phyloP scores from a whole-genome alignment of 2,113 vertebrate genomes.

The Cyanistes caeruleus region DNA sequence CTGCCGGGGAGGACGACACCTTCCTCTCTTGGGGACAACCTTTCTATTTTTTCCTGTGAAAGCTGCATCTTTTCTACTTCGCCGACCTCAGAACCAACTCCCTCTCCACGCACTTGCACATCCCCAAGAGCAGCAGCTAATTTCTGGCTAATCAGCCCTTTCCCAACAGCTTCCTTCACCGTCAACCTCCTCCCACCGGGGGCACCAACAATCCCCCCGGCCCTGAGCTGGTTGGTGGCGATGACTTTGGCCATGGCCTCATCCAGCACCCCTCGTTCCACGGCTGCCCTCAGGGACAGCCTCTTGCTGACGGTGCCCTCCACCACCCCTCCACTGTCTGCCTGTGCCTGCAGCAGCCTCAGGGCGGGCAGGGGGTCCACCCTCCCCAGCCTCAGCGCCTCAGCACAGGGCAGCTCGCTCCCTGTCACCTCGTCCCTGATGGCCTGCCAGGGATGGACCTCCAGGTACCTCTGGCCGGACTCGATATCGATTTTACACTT shows the following conservation, averaged over 20 bases:
- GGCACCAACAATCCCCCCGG: conserved; percentile 81
- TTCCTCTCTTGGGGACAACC: background rate
- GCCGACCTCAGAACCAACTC: background rate
- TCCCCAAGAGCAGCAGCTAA: conserved; percentile 71
- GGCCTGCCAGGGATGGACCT: conserved; percentile 83
- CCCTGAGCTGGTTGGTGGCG: conserved; percentile 77
- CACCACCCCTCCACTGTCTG: conserved; percentile 84
- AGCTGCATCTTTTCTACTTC: background rate
- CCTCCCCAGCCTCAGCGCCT: conserved; percentile 76
- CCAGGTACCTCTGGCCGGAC: conserved; percentile 89
- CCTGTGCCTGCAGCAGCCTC: conserved; percentile 85
- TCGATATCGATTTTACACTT: conserved; percentile 89
- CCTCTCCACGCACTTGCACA: background rate
- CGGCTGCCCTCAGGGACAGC: conserved; percentile 78
- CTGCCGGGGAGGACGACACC: background rate
- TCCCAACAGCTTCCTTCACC: conserved; percentile 77
- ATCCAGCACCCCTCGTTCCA: conserved; percentile 76
- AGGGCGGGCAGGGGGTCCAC: conserved; percentile 79
- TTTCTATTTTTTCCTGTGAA: background rate
- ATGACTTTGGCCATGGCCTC: conserved; percentile 80
- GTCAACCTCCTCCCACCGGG: conserved; percentile 68
- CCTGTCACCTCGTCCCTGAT: conserved; percentile 71
- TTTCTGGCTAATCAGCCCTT: conserved; percentile 73
- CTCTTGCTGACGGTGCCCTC: conserved; percentile 79
- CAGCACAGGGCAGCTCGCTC: conserved; percentile 61